A percentile compares a stretch with the other conserved stretches of the same genome.
phyloP scores from a whole-genome alignment of 2,113 vertebrate species.

The Microtus oregoni region DNA sequence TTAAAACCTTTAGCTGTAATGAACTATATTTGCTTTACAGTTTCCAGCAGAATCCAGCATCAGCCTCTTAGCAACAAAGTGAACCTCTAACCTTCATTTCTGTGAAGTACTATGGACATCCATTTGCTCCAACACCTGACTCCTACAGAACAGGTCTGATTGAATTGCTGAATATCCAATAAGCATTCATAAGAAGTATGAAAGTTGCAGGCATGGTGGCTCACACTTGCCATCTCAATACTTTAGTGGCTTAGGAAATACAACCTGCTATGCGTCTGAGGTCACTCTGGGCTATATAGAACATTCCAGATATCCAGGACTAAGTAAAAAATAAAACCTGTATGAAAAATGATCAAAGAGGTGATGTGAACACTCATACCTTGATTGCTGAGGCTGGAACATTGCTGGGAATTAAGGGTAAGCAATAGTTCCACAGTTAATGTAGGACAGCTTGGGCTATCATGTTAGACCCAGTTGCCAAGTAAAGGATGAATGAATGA shows the following conservation, averaged over 20 bases:
- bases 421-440: not conserved
- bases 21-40: not conserved
- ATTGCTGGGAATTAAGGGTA: not conserved
- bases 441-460: not conserved
- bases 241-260: not conserved
- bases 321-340: not conserved
- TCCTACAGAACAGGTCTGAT: fast-evolving
- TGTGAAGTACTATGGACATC: not conserved
- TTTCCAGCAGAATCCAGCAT: not conserved
- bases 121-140: not conserved
- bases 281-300: not conserved
- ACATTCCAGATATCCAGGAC: not conserved
- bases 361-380: not conserved
- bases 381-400: not conserved
- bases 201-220: not conserved
- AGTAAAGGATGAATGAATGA: not conserved
- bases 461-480: not conserved
- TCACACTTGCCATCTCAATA: not conserved
- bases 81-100: not conserved
- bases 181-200: not conserved
- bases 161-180: not conserved
- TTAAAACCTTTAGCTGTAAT: not conserved
- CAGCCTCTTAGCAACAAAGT: not conserved
- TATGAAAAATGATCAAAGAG: not conserved
- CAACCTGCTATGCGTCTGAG: not conserved